Evolutionary conservation across 1,140 invertebrate genomes (phyloP), one percentile per base, ranked within the genome.

Genomic region (Phthorimaea operculella): DNA sequence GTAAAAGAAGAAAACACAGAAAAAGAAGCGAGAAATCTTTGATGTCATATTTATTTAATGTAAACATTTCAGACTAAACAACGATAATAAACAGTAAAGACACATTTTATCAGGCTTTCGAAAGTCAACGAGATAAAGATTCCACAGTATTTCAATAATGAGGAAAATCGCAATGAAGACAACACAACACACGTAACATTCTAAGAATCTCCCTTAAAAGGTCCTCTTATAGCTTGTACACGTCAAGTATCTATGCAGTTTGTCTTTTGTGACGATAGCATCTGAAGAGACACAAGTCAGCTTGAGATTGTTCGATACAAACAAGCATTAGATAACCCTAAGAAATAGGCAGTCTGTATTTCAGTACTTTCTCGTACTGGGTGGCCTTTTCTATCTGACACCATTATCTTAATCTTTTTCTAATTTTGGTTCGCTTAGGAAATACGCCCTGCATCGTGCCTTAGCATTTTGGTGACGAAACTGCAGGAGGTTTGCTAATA

Each of bases 391-490:
- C 36, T 60, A 51, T 52, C 34, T 50, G 18, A 47, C 48, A 58
- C 11, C 51, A 28, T 54, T 55, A 42, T 12, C 36, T 39, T 39
- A 39, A 39, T 3, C 10, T 12, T 39, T n/a, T 39, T 28, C 21
- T n/a, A 39, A 16, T 75, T 73, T 72, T 72, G 62, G 21, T 6
- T 28, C 21, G 21, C 21, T 67, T 54, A 49, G 59, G 62, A 56
- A 62, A 66, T 60, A 44, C 39, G 55, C 59, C 42, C 52, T 57
- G 36, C 36, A 39, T 9, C 55, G 44, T 63, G 65, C 63, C 60
- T 50, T 59, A 54, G 42, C 52, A 64, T 63, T 47, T 58, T 63
- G 60, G 57, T 77, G 71, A 72, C 73, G 76, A 77, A 81, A 81
- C 70, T 52, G 51, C 57, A 52, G 52, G 42, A 58, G 60, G 63